Percentiles rank a stretch among this genome's conserved stretches.
These are phyloP conservation scores for Drosophila sechellia DNA, from an alignment of 1,140 invertebrate genomes.

Conservation along the genomic window DNA sequence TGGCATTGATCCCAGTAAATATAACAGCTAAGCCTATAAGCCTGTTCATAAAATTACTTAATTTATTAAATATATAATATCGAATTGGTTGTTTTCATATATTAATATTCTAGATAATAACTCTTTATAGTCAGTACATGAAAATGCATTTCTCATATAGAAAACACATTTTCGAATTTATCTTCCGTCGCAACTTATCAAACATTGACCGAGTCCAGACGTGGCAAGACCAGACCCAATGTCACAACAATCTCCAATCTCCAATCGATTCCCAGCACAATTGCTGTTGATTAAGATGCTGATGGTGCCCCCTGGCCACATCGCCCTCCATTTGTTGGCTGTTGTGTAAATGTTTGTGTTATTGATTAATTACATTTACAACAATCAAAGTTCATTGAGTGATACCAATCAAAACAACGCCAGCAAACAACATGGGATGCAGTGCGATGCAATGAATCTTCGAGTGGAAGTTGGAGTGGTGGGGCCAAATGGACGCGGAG, in stretches of 20 bases:
- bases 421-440: slow-evolving; percentile 32
- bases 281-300: slow-evolving; percentile 66
- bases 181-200: slow-evolving; percentile 6
- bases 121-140: background rate
- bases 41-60: too few species aligned
- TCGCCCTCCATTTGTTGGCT: slow-evolving; percentile 11
- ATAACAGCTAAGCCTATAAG: too few species aligned
- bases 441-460: slow-evolving; percentile 68
- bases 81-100: too few species aligned
- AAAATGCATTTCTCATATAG: too few species aligned
- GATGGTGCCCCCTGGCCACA: slow-evolving; percentile 4
- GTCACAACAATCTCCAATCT: slow-evolving; percentile 38
- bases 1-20: too few species aligned
- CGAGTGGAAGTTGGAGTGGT: slow-evolving; percentile 40
- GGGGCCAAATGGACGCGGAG: slow-evolving; percentile 32
- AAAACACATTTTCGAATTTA: background rate
- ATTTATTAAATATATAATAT: too few species aligned
- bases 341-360: slow-evolving; percentile 77
- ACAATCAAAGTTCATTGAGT: slow-evolving; percentile 80
- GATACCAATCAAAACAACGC: slow-evolving; percentile 76
- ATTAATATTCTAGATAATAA: too few species aligned
- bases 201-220: slow-evolving; percentile 24
- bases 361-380: slow-evolving; percentile 83
- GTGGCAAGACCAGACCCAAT: slow-evolving; percentile 19
- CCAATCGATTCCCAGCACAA: slow-evolving; percentile 43